Percentiles rank a stretch among this genome's conserved stretches.
Evolutionary conservation across 2,113 vertebrate genomes (phyloP).

Genomic region (Stictonetta naevosa): DNA sequence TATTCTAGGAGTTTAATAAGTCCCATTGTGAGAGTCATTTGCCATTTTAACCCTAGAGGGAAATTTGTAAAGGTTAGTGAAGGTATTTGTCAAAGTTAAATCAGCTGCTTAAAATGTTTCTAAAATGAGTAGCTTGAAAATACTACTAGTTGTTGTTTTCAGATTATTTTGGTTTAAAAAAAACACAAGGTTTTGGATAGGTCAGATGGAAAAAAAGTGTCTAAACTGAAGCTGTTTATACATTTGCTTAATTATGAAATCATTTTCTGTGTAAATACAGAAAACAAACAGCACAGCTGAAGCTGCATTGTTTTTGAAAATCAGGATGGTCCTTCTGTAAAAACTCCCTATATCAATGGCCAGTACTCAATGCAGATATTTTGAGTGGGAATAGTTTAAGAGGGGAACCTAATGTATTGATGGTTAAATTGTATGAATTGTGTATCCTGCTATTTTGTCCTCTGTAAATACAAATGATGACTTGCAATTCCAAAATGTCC

Average conservation of each 20-base stretch:
- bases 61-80: conserved; percentile 57
- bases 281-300: background rate
- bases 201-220: background rate
- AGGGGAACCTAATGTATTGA: background rate
- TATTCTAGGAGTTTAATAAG: conserved; percentile 46
- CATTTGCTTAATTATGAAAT: background rate
- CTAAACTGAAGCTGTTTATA: background rate
- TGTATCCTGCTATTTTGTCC: background rate
- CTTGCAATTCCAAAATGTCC: background rate
- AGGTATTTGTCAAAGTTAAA: conserved; percentile 57
- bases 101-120: conserved; percentile 46
- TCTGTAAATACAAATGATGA: background rate
- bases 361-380: background rate
- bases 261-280: background rate
- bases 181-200: background rate
- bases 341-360: background rate
- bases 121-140: conserved; percentile 14
- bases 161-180: background rate
- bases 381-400: background rate
- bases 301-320: background rate
- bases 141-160: background rate
- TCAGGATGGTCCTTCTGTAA: background rate
- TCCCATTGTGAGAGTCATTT: conserved; percentile 55
- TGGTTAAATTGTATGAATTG: background rate
- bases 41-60: conserved; percentile 54